phyloP scores from a whole-genome alignment of 2,888 invertebrate genomes.

The Sclerodermus sp. region DNA sequence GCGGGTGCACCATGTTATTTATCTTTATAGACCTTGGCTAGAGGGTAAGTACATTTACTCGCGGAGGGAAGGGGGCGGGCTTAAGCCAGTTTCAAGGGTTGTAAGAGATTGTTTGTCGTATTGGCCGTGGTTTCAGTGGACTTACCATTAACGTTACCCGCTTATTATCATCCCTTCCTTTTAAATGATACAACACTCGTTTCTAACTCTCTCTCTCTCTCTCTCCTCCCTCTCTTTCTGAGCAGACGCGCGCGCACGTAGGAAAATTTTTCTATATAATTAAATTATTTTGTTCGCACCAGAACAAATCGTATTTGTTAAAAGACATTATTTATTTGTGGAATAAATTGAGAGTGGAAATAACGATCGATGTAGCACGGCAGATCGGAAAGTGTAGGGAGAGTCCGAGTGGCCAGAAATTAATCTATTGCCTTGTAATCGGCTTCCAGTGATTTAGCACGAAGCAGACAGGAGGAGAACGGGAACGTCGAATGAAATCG shows the following conservation, averaged over 20 bases:
- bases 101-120: slow-evolving; percentile 56
- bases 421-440: slow-evolving; percentile 54
- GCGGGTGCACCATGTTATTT: slow-evolving; percentile 50
- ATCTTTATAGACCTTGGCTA: slow-evolving; percentile 58
- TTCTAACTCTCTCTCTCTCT: neutral
- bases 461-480: slow-evolving; percentile 32
- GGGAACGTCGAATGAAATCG: slow-evolving; percentile 33
- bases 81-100: slow-evolving; percentile 47
- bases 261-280: too few species aligned
- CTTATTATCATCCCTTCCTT: too few species aligned
- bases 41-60: slow-evolving; percentile 57
- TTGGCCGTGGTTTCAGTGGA: slow-evolving; percentile 47
- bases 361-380: neutral
- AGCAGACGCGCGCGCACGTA: too few species aligned
- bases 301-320: too few species aligned
- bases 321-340: too few species aligned
- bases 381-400: neutral
- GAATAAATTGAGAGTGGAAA: too few species aligned
- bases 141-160: slow-evolving; percentile 49
- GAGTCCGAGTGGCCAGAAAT: slow-evolving; percentile 40
- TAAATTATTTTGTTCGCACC: too few species aligned
- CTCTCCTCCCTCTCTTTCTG: too few species aligned
- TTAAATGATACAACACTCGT: too few species aligned
- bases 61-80: slow-evolving; percentile 34
- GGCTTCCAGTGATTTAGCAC: slow-evolving; percentile 50